A percentile compares a stretch with the other conserved stretches of the same genome.
Evolutionary conservation across 1,140 invertebrate species (phyloP).

Genomic region (Armadillidium nasatum): DNA sequence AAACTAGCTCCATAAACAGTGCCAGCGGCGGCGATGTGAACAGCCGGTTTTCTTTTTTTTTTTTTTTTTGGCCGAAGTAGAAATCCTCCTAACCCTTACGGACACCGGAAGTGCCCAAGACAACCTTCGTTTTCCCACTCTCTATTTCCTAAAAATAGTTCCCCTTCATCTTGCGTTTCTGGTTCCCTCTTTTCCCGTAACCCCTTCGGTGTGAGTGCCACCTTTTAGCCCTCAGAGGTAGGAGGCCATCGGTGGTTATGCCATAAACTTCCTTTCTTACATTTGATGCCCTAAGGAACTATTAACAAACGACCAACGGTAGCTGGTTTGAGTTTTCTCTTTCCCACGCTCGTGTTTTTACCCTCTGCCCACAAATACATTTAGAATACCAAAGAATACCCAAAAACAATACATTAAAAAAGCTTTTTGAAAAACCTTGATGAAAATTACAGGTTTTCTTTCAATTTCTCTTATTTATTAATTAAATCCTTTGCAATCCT

Average conservation of each 20-base stretch:
- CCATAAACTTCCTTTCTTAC: not conserved
- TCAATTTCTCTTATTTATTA: no score
- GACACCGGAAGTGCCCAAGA: not conserved
- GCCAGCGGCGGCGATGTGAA: not conserved
- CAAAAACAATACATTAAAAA: no score
- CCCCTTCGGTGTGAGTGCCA: not conserved
- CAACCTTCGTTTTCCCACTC: not conserved
- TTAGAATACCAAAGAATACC: no score
- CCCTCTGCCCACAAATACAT: not conserved
- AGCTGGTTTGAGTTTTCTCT: not conserved
- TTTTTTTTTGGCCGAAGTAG: no score
- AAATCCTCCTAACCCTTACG: not conserved
- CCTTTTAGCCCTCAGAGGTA: not conserved
- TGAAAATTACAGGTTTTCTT: no score
- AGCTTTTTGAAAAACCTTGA: no score
- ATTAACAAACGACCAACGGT: not conserved
- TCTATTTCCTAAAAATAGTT: not conserved
- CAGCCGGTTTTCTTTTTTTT: not conserved
- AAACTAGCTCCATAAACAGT: not conserved
- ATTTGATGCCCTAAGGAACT: not conserved
- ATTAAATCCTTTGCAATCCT: no score
- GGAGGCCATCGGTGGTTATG: conserved; percentile 2
- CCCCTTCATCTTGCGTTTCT: not conserved
- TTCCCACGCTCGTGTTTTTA: not conserved
- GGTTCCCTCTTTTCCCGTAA: not conserved